A percentile compares a stretch with the other conserved stretches of the same genome.
These are phyloP conservation scores for Erythrocercus mccallii DNA, from an alignment of 2,113 vertebrate genomes.

Conservation along the genomic window DNA sequence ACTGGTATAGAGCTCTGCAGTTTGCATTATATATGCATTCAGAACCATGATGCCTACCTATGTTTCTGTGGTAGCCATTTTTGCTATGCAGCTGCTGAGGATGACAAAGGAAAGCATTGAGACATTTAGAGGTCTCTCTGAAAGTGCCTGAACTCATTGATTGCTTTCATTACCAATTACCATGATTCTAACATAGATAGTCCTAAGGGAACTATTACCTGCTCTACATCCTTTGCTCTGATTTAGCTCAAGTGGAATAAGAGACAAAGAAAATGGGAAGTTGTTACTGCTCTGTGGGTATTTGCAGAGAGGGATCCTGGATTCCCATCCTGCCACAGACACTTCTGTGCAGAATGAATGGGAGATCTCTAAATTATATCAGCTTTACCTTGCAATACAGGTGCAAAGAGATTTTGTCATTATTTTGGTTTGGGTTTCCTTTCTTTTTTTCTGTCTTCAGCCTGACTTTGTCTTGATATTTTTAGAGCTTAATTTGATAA, in stretches of 20 bases:
- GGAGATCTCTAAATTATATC: not conserved
- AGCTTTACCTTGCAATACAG: not conserved
- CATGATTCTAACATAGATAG: not conserved
- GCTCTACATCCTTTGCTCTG: not conserved
- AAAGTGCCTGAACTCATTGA: not conserved
- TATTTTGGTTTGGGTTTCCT: not conserved
- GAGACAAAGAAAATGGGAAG: not conserved
- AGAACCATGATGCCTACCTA: not conserved
- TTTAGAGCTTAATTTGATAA: not conserved
- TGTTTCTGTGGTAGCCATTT: not conserved
- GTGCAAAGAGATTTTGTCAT: not conserved
- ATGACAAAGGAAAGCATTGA: not conserved
- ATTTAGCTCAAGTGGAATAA: not conserved
- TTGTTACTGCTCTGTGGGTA: not conserved
- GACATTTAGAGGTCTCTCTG: not conserved
- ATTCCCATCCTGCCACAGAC: not conserved
- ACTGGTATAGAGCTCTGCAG: not conserved
- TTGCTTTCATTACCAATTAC: slow-evolving; percentile 38
- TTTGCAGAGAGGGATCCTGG: not conserved
- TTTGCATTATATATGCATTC: not conserved
- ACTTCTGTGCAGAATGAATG: not conserved
- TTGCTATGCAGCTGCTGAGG: not conserved
- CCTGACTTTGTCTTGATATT: not conserved
- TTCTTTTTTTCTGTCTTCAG: too few relatives aligned
- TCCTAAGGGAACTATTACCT: not conserved